Base-by-base conservation (phyloP, 2,888 invertebrate genomes). In the Ametastegia equiseti region DNA sequence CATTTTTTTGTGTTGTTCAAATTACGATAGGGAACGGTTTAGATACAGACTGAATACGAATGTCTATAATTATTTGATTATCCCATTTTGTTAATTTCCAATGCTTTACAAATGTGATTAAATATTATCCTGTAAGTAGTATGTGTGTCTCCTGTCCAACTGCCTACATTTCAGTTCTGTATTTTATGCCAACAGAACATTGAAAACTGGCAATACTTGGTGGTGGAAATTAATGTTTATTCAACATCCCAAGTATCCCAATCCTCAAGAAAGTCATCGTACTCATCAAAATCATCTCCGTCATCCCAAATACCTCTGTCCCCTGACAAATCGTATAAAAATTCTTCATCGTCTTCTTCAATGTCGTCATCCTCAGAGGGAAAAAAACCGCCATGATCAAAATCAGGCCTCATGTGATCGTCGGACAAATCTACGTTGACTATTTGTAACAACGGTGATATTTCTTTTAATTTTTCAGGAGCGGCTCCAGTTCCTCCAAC, bases 371-470 rank as follows among this genome's bases (percentile, higher is more conserved):
- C 82, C 27, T 80, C 80, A 5, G 83, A 77, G n/a, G 65, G 80
- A 57, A 83, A 83, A 33, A 80, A 84, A 1, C 81, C 63, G 67
- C 83, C 82, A 80, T 83, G 81, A 30, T 82, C 83, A 75, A 83
- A 84, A 39, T 83, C 83, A 1, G 84, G 84, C 45, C 83, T 79
- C 30, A 81, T 80, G 36, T 83, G 83, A n/a, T 63, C 60, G 27
- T 82, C 71, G 45, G 84, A 84, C 54, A 89, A 81, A 82, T 87
- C 83, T 15, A 90, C 86, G 57, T 90, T 88, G 1, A 90, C 84
- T 75, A 90, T 84, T 75, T 88, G 87, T 15, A 90, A 82, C 39
- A 88, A 86, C 2, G 90, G 90, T 2, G 90, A 89, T 13, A 88
- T 83, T 54, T 85, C 83, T 23, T 81, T 80, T 42, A 85, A 82